Conservation (phyloP, 2,888 invertebrate species). For the Eupsilia transversa region DNA sequence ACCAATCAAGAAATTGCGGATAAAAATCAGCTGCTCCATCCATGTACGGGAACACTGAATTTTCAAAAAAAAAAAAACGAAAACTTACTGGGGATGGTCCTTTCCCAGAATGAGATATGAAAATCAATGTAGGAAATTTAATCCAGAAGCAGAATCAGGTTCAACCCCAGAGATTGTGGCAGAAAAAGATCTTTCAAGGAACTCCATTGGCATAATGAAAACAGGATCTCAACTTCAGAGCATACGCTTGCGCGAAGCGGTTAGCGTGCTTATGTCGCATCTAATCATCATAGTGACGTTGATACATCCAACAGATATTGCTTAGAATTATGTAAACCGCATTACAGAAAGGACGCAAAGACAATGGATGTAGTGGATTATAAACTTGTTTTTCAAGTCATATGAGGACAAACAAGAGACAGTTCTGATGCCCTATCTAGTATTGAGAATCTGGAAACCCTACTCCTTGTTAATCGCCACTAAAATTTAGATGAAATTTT, state of each 20-base stretch:
- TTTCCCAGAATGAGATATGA: neutral
- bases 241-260: neutral
- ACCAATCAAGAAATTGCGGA: neutral
- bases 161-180: neutral
- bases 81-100: neutral
- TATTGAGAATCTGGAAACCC: neutral
- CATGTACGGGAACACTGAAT: too few species aligned
- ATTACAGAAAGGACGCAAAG: neutral
- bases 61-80: too few species aligned
- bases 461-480: neutral
- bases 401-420: too few species aligned
- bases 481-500: neutral
- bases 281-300: constrained; percentile 9
- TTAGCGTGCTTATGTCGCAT: constrained; percentile 4
- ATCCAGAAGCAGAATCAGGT: neutral
- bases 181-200: neutral
- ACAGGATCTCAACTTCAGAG: neutral
- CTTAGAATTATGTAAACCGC: constrained; percentile 9
- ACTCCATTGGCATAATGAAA: neutral
- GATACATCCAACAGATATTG: constrained; percentile 9
- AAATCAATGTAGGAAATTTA: neutral
- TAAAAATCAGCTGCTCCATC: neutral
- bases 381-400: neutral
- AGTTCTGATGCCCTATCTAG: neutral
- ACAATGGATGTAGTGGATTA: neutral